phyloP scores from a whole-genome alignment of 2,888 invertebrate species.

The Drosophila greeni region DNA sequence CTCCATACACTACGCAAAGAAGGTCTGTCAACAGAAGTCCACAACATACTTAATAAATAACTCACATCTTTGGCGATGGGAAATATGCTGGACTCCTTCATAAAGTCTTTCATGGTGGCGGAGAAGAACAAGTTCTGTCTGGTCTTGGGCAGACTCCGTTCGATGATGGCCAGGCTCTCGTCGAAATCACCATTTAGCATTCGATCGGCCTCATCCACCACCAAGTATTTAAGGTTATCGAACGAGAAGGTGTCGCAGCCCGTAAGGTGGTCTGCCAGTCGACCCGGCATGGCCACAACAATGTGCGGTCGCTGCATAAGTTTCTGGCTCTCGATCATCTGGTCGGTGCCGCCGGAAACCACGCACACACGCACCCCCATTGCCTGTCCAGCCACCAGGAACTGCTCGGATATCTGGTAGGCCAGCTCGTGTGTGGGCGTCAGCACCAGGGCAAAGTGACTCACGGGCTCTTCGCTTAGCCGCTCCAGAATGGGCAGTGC shows the following conservation, averaged over 20 bases:
- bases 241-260: constrained; percentile 91
- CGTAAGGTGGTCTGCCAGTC: constrained; percentile 94
- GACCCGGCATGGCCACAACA: constrained; percentile 97
- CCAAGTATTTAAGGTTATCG: constrained; percentile 89
- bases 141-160: constrained; percentile 85
- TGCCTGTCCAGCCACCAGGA: constrained; percentile 92
- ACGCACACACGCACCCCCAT: constrained; percentile 90
- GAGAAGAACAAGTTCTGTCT: constrained; percentile 95
- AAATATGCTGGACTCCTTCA: constrained; percentile 84
- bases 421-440: constrained; percentile 97
- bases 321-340: constrained; percentile 91
- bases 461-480: constrained; percentile 95
- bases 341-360: constrained; percentile 97
- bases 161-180: constrained; percentile 89
- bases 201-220: constrained; percentile 97
- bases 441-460: constrained; percentile 95
- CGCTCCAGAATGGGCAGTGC: constrained; percentile 95
- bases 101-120: constrained; percentile 94
- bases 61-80: constrained; percentile 83
- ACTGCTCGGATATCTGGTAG: constrained; percentile 97
- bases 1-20: constrained; percentile 70
- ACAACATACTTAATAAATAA: background rate
- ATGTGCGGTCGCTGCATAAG: constrained; percentile 93
- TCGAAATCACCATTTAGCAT: constrained; percentile 88
- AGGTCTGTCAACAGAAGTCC: background rate